phyloP scores from a whole-genome alignment of 2,888 invertebrate species.

The Clunio marinus region DNA sequence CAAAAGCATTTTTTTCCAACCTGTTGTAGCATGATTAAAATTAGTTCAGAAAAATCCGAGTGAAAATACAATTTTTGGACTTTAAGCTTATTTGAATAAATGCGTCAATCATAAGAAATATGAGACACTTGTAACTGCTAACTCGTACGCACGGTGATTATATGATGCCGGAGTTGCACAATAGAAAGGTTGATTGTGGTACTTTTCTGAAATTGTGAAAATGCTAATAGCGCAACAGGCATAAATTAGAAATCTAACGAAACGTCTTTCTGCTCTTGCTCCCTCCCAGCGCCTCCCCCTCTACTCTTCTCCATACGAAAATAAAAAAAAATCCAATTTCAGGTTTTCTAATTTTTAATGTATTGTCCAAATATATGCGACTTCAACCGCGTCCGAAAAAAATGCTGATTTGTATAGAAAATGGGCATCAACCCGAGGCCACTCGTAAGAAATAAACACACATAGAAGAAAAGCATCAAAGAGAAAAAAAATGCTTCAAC shows the following conservation, averaged over 20 bases:
- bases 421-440: constrained; percentile 9
- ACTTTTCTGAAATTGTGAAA: constrained; percentile 24
- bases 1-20: neutral
- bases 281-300: neutral
- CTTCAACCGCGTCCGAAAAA: constrained; percentile 8
- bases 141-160: neutral
- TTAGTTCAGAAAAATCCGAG: neutral
- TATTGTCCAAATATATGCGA: constrained; percentile 31
- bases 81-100: neutral
- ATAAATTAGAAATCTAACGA: constrained; percentile 38
- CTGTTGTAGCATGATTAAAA: neutral
- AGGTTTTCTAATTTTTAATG: constrained; percentile 35
- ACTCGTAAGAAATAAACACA: constrained; percentile 15
- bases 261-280: constrained; percentile 5
- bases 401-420: constrained; percentile 12
- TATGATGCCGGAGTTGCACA: neutral
- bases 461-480: constrained; percentile 5
- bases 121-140: constrained; percentile 7
- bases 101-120: neutral
- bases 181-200: constrained; percentile 6
- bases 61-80: neutral
- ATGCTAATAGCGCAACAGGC: constrained; percentile 28
- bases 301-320: constrained; percentile 2
- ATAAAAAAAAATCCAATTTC: constrained; percentile 22
- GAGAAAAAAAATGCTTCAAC: neutral